Evolutionary conservation across 2,797 vertebrate species (phyloP), one percentile per base, ranked within the genome.

Genomic region (Clarias fuscus): DNA sequence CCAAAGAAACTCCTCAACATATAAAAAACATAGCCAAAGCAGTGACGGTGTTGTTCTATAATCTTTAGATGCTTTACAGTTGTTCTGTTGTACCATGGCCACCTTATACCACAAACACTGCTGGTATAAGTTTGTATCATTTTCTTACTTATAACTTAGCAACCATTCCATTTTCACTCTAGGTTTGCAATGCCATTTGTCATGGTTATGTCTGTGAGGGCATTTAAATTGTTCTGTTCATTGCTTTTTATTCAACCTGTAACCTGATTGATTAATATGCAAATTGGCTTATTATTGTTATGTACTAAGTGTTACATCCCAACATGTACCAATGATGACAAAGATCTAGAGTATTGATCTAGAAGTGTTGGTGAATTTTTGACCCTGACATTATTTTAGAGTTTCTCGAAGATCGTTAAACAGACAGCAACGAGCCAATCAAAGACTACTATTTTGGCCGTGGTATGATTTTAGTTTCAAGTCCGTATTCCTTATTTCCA

Each of bases 401-500:
- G 22, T 3, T 64, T 10, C 17, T 24, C 11, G 43, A 62, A 11
- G 27, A 82, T 68, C 53, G 48, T 27, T 62, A n/a, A 65, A 4
- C 61, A 10, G 62, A 81, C n/a, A 17, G 59, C 61, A 17, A 14
- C 24, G 6, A 81, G 61, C 61, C 61, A 43, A 64, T 43, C 78
- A 80, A 65, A 65, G 78, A 43, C 78, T 65, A 65, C 24, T 65
- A 27, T 65, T 43, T 65, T 65, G 62, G 37, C 61, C 78, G 65
- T 82, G 43, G 27, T 82, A 56, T 82, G 11, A 56, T 68, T 68
- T 48, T 72, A 77, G 27, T 84, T 81, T 71, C 37, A 84, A 85
- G 83, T 88, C 80, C 79, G 82, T 89, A 18, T 86, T 87, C 1
- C 67, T 84, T 88, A 88, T 78, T 73, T 88, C 48, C 30, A 14